These are phyloP conservation scores for Trissolcus basalis DNA, from an alignment of 1,140 invertebrate species.

Conservation along the genomic window DNA sequence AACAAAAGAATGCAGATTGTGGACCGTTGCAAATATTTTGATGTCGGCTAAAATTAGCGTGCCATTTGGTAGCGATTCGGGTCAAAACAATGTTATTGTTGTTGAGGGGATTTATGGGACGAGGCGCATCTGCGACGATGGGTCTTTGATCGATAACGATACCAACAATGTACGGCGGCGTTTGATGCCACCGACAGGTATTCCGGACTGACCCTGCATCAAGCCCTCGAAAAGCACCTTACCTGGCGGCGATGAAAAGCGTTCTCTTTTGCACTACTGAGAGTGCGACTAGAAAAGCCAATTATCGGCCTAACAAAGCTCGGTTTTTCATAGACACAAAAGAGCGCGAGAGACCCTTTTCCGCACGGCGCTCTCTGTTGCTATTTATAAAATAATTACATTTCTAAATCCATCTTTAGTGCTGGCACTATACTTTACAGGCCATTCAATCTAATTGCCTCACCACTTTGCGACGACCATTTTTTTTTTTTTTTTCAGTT, in stretches of 20 bases:
- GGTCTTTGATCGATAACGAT: conserved; percentile 37
- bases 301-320: conserved; percentile 48
- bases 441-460: conserved; percentile 41
- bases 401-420: conserved; percentile 52
- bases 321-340: conserved; percentile 47
- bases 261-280: conserved; percentile 13
- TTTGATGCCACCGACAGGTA: conserved; percentile 53
- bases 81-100: conserved; percentile 44
- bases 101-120: conserved; percentile 26
- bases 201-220: conserved; percentile 32
- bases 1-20: conserved; percentile 10
- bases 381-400: conserved; percentile 55
- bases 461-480: conserved; percentile 7
- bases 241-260: conserved; percentile 46
- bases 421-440: conserved; percentile 27
- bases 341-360: conserved; percentile 30
- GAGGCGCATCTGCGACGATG: conserved; percentile 13
- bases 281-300: conserved; percentile 38
- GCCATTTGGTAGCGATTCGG: conserved; percentile 33
- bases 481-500: conserved; percentile 2
- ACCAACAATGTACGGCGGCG: conserved; percentile 21
- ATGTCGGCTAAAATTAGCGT: conserved; percentile 33
- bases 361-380: conserved; percentile 15
- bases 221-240: conserved; percentile 35
- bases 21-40: conserved; percentile 19